Evolutionary conservation across 2,797 vertebrate genomes (phyloP), one percentile per base, ranked within the genome.

Genomic region (Muscicapa comitata): DNA sequence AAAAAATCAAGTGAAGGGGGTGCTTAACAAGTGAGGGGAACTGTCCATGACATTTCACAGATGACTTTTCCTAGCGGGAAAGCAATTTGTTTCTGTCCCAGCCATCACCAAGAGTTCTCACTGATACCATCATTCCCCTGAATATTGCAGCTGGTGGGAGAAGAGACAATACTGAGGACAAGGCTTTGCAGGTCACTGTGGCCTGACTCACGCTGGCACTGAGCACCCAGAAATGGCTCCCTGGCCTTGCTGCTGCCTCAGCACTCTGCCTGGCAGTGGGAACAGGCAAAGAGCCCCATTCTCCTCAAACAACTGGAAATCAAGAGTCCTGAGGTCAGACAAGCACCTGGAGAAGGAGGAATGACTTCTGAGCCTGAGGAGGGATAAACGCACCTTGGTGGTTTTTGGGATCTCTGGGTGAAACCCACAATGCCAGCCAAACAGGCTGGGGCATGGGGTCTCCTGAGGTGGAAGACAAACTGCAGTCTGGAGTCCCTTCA

Each of bases 31-130:
- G 2, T 6, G 10, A 33, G 54, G 57, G 40, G 28, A 43, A 89
- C 95, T 55, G 66, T 76, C 89, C 53, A 3, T 68, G 47, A 92
- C 75, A 85, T 96, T 95, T 97, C 94, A 94, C 89, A 75, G 70
- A 95, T 94, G 77, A 93, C 70, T 91, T 96, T 83, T 35, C 65
- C 67, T 86, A 92, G 88, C 83, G 90, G 87, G 86, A 95, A 97
- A 91, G 35, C 7, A 57, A 68, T 93, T 94, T 57, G 6, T 48
- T 93, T 73, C 68, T 91, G 80, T 42, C 68, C 48, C 40, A 86
- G 42, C 40, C 71, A 37, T 31, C 3, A 1, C 25, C 70, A 51
- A 55, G 45, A 54, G 17, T 7, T 95, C 65, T 43, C 76, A 63
- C 4, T 7, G 3, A 19, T 59, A 83, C 4, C 48, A 47, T 38